Evolutionary conservation across 2,888 invertebrate species (phyloP).

Genomic region (Heliconius sara): DNA sequence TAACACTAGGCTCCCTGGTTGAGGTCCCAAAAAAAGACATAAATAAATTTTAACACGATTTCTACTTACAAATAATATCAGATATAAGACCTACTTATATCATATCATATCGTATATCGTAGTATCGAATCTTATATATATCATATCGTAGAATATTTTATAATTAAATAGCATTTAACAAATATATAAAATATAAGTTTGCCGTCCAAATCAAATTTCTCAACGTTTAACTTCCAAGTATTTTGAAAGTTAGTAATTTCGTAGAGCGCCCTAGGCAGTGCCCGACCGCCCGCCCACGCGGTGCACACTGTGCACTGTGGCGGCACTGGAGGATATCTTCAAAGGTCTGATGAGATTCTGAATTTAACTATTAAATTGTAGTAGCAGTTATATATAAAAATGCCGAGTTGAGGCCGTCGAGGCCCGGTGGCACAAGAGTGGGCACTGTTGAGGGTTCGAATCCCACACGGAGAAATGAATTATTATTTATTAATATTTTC

Average conservation of each 20-base stretch:
- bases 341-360: not conserved
- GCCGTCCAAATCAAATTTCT: not conserved
- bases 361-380: not conserved
- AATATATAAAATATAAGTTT: slow-evolving; percentile 10
- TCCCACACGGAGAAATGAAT: too few species aligned
- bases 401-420: too few species aligned
- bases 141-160: not conserved
- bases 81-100: not conserved
- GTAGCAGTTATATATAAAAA: too few species aligned
- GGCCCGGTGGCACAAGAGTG: too few species aligned
- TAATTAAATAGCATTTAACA: not conserved
- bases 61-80: too few species aligned
- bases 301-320: not conserved
- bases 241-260: slow-evolving; percentile 8
- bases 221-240: not conserved
- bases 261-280: not conserved
- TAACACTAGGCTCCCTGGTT: too few species aligned
- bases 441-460: too few species aligned
- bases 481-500: too few species aligned
- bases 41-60: too few species aligned
- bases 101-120: not conserved
- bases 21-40: too few species aligned
- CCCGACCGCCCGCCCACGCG: not conserved
- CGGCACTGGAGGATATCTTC: not conserved
- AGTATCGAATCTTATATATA: too few species aligned